A percentile compares a stretch with the other conserved stretches of the same genome.
Evolutionary conservation across 2,113 vertebrate species (phyloP).

Genomic region (Mus pahari): DNA sequence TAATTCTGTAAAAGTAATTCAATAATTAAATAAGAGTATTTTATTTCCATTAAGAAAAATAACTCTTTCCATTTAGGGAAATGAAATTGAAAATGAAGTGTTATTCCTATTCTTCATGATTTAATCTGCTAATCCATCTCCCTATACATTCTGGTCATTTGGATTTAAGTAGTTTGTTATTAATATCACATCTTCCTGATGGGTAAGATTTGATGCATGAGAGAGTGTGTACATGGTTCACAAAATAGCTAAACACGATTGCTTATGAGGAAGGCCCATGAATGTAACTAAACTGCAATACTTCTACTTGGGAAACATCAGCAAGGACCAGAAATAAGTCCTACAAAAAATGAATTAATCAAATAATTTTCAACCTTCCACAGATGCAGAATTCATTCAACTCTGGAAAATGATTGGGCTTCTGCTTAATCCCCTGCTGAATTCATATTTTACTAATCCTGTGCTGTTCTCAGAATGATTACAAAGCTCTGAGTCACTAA

Average conservation of each 20-base stretch:
- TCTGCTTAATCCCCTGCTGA: constrained; percentile 70
- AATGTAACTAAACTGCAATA: not conserved
- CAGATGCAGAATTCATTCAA: constrained; percentile 58
- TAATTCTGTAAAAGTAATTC: not conserved
- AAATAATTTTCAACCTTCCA: constrained; percentile 64
- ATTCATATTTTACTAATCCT: constrained; percentile 75
- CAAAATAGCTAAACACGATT: constrained; percentile 11
- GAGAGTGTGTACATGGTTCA: not conserved
- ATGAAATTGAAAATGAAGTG: constrained; percentile 7
- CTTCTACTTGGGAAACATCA: constrained; percentile 47
- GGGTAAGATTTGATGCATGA: not conserved
- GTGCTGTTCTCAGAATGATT: constrained; percentile 63
- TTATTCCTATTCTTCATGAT: not conserved
- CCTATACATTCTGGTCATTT: not conserved
- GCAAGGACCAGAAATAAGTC: constrained; percentile 55
- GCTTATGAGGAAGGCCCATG: not conserved
- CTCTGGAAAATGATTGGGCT: constrained; percentile 67
- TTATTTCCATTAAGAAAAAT: too few relatives aligned
- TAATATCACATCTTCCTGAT: not conserved
- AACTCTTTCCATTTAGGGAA: not conserved
- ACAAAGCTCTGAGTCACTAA: constrained; percentile 72
- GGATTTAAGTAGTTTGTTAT: not conserved
- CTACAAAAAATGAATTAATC: constrained; percentile 48
- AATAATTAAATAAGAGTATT: not conserved
- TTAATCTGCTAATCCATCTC: not conserved